Percentiles rank a stretch among this genome's conserved stretches.
Evolutionary conservation across 2,888 invertebrate species (phyloP).

Genomic region (Entomobrya multifasciata): DNA sequence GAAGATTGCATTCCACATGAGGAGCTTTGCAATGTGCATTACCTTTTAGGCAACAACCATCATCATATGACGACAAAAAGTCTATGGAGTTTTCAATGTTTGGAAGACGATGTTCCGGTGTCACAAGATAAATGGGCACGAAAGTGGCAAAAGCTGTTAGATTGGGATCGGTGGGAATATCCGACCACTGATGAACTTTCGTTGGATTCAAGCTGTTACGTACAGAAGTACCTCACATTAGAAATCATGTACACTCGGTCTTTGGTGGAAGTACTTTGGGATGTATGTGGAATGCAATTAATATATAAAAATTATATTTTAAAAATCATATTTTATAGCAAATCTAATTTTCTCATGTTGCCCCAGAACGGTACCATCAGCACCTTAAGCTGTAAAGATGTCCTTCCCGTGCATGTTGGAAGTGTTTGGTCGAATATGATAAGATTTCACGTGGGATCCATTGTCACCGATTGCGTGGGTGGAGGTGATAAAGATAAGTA

Average conservation of each 20-base stretch:
- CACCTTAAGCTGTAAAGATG: slow-evolving; percentile 34
- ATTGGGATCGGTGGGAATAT: slow-evolving; percentile 64
- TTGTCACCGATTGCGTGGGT: slow-evolving; percentile 42
- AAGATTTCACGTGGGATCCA: slow-evolving; percentile 32
- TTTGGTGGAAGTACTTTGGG: too few relatives aligned
- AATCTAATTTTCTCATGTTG: background rate
- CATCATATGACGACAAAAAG: slow-evolving; percentile 15
- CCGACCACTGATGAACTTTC: background rate
- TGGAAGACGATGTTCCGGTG: background rate
- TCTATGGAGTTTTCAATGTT: slow-evolving; percentile 32
- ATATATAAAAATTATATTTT: background rate
- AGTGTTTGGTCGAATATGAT: slow-evolving; percentile 47
- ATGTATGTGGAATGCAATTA: background rate
- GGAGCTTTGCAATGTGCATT: slow-evolving; percentile 11
- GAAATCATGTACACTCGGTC: slow-evolving; percentile 46
- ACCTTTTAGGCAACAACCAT: slow-evolving; percentile 4
- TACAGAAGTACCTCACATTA: background rate
- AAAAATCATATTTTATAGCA: background rate
- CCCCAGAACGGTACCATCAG: slow-evolving; percentile 48
- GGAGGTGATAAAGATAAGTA: slow-evolving; percentile 20
- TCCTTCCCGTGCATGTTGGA: slow-evolving; percentile 45
- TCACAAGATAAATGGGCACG: slow-evolving; percentile 30
- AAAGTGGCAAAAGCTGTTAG: slow-evolving; percentile 51
- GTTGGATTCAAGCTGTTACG: background rate
- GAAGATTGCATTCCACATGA: slow-evolving; percentile 25